Percentiles rank a stretch among this genome's conserved stretches.
These are phyloP conservation scores for Acrocyrtus sp. DNA, from an alignment of 2,888 invertebrate genomes.

Conservation along the genomic window DNA sequence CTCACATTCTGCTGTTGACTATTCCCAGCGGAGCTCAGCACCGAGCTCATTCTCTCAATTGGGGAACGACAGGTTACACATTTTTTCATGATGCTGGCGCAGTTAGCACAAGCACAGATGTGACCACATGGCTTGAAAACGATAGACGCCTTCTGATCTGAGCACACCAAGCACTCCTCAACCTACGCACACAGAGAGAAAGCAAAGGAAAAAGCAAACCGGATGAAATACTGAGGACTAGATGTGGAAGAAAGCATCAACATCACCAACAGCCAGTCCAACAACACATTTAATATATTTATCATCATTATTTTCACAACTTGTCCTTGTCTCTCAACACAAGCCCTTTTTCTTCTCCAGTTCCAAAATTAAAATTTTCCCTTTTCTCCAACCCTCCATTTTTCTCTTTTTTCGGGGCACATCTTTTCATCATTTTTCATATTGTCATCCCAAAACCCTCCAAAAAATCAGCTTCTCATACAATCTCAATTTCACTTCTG, in stretches of 20 bases:
- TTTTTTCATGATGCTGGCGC: slow-evolving; percentile 96
- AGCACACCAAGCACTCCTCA: slow-evolving; percentile 96
- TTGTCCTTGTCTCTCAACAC: slow-evolving; percentile 38
- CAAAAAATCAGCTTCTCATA: neutral
- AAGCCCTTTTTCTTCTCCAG: slow-evolving; percentile 28
- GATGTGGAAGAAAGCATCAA: neutral
- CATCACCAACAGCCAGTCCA: slow-evolving; percentile 45
- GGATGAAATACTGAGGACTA: neutral
- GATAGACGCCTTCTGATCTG: slow-evolving; percentile 90
- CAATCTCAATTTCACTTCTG: neutral
- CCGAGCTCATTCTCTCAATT: slow-evolving; percentile 75
- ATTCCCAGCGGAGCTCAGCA: slow-evolving; percentile 51
- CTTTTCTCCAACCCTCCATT: slow-evolving; percentile 5
- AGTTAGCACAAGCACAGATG: slow-evolving; percentile 85
- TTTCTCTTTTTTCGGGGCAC: too few species aligned
- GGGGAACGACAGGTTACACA: slow-evolving; percentile 94
- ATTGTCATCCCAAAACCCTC: slow-evolving; percentile 23
- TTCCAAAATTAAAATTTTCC: slow-evolving; percentile 49
- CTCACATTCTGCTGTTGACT: slow-evolving; percentile 10
- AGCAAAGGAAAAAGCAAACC: slow-evolving; percentile 15
- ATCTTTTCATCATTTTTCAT: slow-evolving; percentile 41
- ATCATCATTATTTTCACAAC: slow-evolving; percentile 59
- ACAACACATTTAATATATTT: slow-evolving; percentile 54
- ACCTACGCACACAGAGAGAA: slow-evolving; percentile 71
- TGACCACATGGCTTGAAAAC: slow-evolving; percentile 96